A percentile compares a stretch with the other conserved stretches of the same genome.
Conservation (phyloP, 2,888 invertebrate genomes). For the Aspidiotus destructor region DNA sequence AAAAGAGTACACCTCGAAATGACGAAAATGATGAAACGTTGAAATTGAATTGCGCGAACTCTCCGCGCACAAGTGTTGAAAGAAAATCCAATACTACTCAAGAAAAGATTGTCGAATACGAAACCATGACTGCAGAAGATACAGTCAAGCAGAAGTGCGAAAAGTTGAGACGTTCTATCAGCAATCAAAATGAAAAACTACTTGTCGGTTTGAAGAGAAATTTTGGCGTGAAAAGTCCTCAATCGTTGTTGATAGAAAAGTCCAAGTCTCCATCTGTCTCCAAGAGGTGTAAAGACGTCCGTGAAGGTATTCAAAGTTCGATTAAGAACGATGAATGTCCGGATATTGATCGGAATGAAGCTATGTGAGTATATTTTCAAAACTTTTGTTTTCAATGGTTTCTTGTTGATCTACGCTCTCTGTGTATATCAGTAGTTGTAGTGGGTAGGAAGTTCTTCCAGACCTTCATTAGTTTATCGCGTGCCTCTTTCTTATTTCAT, state of each 20-base stretch:
- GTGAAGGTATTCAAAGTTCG: no score
- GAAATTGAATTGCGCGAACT: neutral
- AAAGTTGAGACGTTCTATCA: conserved; percentile 15
- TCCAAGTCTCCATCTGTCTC: neutral
- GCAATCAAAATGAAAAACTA: conserved; percentile 15
- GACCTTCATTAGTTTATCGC: no score
- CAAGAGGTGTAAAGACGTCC: no score
- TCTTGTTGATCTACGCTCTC: no score
- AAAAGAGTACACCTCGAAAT: no score
- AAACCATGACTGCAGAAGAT: neutral
- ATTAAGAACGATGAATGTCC: no score
- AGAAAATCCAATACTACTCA: no score
- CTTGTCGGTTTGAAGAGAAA: conserved; percentile 6
- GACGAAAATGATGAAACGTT: neutral
- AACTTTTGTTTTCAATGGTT: neutral
- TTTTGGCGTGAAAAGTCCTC: conserved; percentile 6
- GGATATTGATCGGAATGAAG: no score
- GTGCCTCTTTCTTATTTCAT: no score
- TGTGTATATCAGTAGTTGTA: no score
- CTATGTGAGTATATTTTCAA: neutral
- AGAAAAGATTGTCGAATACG: no score
- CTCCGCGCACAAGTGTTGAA: neutral
- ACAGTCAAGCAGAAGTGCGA: conserved; percentile 1
- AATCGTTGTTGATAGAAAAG: conserved; percentile 3
- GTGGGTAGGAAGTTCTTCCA: no score